phyloP scores from a whole-genome alignment of 1,140 invertebrate genomes.

The Nasonia giraulti region DNA sequence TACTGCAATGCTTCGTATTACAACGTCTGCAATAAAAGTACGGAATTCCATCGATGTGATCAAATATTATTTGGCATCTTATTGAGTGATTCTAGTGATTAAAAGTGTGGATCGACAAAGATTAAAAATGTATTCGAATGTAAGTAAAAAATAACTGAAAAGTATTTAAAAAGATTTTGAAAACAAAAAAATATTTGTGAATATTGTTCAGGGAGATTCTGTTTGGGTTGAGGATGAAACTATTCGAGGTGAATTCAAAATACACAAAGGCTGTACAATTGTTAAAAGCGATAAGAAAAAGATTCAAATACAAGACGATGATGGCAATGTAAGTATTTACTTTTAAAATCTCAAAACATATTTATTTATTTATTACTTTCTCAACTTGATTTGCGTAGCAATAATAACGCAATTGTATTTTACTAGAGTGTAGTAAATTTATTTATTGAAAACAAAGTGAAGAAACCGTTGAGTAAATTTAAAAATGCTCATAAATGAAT shows the following conservation, averaged over 20 bases:
- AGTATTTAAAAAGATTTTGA: neutral
- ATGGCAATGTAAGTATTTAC: slow-evolving; percentile 80
- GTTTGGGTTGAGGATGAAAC: slow-evolving; percentile 97
- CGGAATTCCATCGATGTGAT: neutral
- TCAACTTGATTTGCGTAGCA: neutral
- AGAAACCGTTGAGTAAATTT: neutral
- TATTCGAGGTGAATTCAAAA: slow-evolving; percentile 90
- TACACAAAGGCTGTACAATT: slow-evolving; percentile 95
- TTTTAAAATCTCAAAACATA: neutral
- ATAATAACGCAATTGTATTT: neutral
- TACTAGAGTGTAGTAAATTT: too few species aligned
- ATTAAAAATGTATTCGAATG: slow-evolving; percentile 12
- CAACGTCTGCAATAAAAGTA: neutral
- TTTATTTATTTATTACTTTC: neutral
- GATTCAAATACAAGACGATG: slow-evolving; percentile 94
- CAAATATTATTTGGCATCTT: too few species aligned
- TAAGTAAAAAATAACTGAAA: neutral
- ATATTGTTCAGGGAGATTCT: slow-evolving; percentile 88
- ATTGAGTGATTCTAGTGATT: too few species aligned
- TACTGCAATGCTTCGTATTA: slow-evolving; percentile 11
- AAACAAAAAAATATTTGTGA: neutral
- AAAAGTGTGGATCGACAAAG: neutral
- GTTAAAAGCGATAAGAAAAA: slow-evolving; percentile 83
- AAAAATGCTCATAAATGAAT: neutral
- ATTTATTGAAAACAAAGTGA: neutral